Evolutionary conservation across 2,888 invertebrate species (phyloP).

Genomic region (Luffia ferchaultella): DNA sequence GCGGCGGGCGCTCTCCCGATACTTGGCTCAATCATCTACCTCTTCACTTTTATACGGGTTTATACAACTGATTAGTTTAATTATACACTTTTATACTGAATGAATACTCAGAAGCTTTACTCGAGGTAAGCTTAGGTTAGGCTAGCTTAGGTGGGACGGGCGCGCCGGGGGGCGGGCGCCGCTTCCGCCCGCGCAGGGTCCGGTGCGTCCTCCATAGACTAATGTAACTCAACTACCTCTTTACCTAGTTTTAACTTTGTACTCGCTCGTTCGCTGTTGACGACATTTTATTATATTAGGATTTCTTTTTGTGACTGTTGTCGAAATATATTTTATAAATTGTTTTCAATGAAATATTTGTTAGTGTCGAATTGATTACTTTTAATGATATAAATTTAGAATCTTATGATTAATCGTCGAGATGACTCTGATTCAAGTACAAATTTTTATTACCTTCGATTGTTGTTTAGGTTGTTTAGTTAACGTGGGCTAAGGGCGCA

Average conservation of each 20-base stretch:
- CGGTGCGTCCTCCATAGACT: conserved; percentile 42
- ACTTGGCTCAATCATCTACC: conserved; percentile 60
- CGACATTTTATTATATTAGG: conserved; percentile 38
- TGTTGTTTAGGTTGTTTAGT: conserved; percentile 43
- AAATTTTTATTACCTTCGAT: conserved; percentile 62
- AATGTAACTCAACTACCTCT: conserved; percentile 61
- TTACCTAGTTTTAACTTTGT: conserved; percentile 55
- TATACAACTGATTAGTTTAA: conserved; percentile 62
- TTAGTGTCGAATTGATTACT: conserved; percentile 38
- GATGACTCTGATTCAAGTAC: conserved; percentile 62
- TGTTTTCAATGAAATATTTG: conserved; percentile 48
- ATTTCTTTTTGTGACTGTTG: conserved; percentile 54
- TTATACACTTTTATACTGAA: conserved; percentile 65
- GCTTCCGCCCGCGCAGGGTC: conserved; percentile 54
- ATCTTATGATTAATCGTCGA: conserved; percentile 40
- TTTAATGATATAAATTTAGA: conserved; percentile 22
- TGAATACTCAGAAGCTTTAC: conserved; percentile 66
- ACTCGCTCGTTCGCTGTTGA: conserved; percentile 49
- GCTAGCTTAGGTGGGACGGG: conserved; percentile 18
- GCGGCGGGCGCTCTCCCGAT: conserved; percentile 22
- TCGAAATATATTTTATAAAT: conserved; percentile 60
- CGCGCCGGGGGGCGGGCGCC: conserved; percentile 48
- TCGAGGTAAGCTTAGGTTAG: conserved; percentile 46
- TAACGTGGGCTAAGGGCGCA: not conserved
- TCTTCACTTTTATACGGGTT: conserved; percentile 67